Base-by-base conservation (phyloP, 2,888 invertebrate species). In the Trimorus sp. region DNA sequence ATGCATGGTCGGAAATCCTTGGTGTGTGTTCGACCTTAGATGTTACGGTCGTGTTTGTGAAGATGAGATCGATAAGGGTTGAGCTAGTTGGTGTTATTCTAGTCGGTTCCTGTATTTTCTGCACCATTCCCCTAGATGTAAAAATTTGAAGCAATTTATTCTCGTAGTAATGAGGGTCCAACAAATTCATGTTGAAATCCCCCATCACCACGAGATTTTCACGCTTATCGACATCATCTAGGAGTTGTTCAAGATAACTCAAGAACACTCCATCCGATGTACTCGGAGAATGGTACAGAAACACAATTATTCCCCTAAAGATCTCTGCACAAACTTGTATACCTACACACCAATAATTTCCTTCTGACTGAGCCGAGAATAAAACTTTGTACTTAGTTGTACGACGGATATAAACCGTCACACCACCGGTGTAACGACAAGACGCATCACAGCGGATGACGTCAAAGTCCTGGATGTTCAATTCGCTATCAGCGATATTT, bases 1-100 rank as follows among this genome's bases (percentile, higher is more conserved):
- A 76, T 3, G 36, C 45, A 16, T 75, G 60, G 26, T 75, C 75
- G 16, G 75, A 75, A 68, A 75, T 42, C 59, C 45, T 53, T 53
- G 75, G 75, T 37, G 53, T 37, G 15, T 53, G 42, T 51, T 75
- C 75, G 26, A 60, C 75, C 9, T 8, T 40, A 9, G 37, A 12
- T 16, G 11, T 60, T 14, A 54, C 26, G 53, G 49, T 45, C 6
- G 51, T 53, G 45, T 12, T 75, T 45, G 54, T 4, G 16, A 51
- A 59, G 7, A 59, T 26, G 6, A 69, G 38, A 59, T 70, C 70
- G 49, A 70, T 70, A 26, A 60, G 12, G 12, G 60, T 70, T 51
- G 9, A 40, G 51, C 71, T 53, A 53, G 36, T 16, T 11, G 62
- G 15, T 62, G 62, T 71, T 71, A 26, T 62, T 62, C 62, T 53